Evolutionary conservation across 2,888 invertebrate genomes (phyloP).

Genomic region (Parapristionchus giblindavisi): DNA sequence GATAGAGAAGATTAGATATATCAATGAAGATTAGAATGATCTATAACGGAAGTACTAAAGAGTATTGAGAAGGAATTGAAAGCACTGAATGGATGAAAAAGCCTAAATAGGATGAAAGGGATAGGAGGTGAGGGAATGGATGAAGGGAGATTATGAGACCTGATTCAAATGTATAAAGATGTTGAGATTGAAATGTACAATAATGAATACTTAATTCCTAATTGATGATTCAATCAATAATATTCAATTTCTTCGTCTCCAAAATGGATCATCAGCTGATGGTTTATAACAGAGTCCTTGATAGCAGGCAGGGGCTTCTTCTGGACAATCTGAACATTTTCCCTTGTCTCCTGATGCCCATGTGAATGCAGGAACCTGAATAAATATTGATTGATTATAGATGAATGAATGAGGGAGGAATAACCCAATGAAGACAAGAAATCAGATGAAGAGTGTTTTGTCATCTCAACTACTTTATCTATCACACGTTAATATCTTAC

Average conservation of each 20-base stretch:
- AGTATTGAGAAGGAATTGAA: constrained; percentile 14
- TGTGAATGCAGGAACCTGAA: constrained; percentile 68
- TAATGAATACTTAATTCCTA: not conserved
- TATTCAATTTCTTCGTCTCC: constrained; percentile 27
- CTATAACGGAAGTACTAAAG: not conserved
- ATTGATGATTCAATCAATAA: too few species aligned
- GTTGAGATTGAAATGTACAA: not conserved
- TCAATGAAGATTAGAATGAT: too few species aligned
- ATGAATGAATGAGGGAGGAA: too few species aligned
- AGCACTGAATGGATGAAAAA: constrained; percentile 1
- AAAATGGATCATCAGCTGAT: constrained; percentile 31
- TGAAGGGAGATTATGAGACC: not conserved
- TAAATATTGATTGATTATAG: too few species aligned
- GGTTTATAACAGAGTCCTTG: constrained; percentile 69
- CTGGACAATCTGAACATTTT: constrained; percentile 65
- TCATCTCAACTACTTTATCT: too few species aligned
- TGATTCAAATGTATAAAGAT: not conserved
- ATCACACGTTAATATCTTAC: too few species aligned
- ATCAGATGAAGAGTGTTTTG: not conserved
- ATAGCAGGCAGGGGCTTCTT: constrained; percentile 65
- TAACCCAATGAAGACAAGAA: not conserved
- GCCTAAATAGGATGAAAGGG: not conserved
- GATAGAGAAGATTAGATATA: constrained; percentile 25
- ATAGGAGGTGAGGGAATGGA: not conserved
- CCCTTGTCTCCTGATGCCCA: constrained; percentile 62